Base-by-base conservation (phyloP, 2,797 vertebrate genomes). In the Enteromius trimaculatus region DNA sequence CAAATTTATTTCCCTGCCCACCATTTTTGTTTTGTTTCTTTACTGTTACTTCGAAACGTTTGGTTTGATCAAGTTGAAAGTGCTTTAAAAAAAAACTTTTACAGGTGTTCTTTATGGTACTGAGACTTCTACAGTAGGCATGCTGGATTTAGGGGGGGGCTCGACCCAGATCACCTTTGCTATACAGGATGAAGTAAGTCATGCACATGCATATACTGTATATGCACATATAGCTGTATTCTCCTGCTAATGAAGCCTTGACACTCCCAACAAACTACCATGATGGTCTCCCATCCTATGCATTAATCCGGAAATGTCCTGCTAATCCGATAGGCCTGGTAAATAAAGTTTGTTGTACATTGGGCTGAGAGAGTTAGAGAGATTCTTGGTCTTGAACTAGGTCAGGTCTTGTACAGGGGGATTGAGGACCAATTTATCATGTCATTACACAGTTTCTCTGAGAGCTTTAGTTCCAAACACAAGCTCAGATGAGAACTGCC, bases 131-230 rank as follows among this genome's bases (percentile, higher is more conserved):
- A 96, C 94, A 0, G 94, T 96, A 49, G 98, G 97, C 69, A 97
- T 98, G 93, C 89, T 99, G 91, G 97, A 99, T 89, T 90, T 99
- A 88, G 98, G 98, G 11, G 97, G 98, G 2, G 98, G 97, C 39
- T 99, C 97, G 1, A 99, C 96, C 64, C 98, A 99, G 92, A 97
- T 99, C 92, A 98, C 97, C 88, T 99, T 99, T 92, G 95, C 95
- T 51, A 96, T 97, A 0, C 93, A 89, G 64, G 89, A 92, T 0
- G 93, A 99, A 96, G 98, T 99, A 94, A 94, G 4, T 14, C n/a
- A 11, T 75, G 21, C 9, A 49, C 3, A 79, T 37, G 31, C 69
- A 69, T 47, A 19, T 65, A 34, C 51, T 47, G 11, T 34, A 31
- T 47, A 51, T 16, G 26, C 14, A 23, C 79, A 69, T 58, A 37